These are phyloP conservation scores for Lymantria monacha DNA, from an alignment of 2,888 invertebrate genomes.

Conservation along the genomic window DNA sequence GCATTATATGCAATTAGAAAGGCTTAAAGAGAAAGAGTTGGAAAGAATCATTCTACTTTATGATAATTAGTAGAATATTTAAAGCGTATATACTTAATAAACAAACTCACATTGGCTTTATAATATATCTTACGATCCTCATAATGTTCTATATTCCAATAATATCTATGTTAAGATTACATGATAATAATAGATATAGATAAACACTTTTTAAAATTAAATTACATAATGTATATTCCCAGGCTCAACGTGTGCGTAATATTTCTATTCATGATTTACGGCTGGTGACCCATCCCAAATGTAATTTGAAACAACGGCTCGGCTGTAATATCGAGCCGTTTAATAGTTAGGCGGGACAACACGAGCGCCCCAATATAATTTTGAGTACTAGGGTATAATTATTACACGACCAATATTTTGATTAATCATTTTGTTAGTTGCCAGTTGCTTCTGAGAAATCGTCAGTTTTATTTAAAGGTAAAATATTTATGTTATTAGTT, in stretches of 20 bases:
- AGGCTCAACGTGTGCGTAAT: slow-evolving; percentile 29
- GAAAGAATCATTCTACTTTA: too few relatives aligned
- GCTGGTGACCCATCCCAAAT: slow-evolving; percentile 25
- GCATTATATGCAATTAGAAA: too few relatives aligned
- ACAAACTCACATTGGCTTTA: too few relatives aligned
- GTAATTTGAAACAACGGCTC: slow-evolving; percentile 18
- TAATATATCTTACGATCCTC: too few relatives aligned
- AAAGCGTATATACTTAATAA: too few relatives aligned
- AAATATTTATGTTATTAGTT: neutral
- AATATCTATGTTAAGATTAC: too few relatives aligned
- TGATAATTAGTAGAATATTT: too few relatives aligned
- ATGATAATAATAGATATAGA: neutral
- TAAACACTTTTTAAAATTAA: neutral
- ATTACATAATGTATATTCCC: slow-evolving; percentile 13
- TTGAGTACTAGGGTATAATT: slow-evolving; percentile 37
- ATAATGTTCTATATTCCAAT: too few relatives aligned
- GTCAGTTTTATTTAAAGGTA: slow-evolving; percentile 14
- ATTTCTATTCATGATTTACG: slow-evolving; percentile 31
- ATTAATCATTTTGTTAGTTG: slow-evolving; percentile 32
- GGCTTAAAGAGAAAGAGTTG: too few relatives aligned
- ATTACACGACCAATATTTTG: slow-evolving; percentile 31
- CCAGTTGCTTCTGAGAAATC: slow-evolving; percentile 28
- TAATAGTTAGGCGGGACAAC: slow-evolving; percentile 36
- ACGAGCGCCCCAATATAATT: slow-evolving; percentile 36
- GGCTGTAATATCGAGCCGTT: slow-evolving; percentile 8